phyloP scores from a whole-genome alignment of 2,888 invertebrate genomes.

The Parnassius smintheus region DNA sequence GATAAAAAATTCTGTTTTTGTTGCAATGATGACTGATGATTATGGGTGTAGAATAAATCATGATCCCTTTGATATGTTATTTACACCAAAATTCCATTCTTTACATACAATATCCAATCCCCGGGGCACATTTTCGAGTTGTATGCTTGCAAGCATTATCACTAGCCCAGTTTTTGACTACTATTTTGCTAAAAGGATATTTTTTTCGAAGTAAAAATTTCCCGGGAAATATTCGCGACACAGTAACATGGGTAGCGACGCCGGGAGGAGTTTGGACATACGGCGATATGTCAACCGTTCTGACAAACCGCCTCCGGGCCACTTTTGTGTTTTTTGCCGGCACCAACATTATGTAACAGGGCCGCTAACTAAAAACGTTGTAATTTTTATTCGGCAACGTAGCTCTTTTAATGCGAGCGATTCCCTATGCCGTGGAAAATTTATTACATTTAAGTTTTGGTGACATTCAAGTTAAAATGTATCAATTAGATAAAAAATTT shows the following conservation, averaged over 20 bases:
- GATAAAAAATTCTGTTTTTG: too few relatives aligned
- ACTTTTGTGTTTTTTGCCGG: conserved; percentile 17
- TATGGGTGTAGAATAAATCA: too few relatives aligned
- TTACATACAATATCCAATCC: conserved; percentile 6
- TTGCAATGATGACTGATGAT: too few relatives aligned
- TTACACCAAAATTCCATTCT: conserved; percentile 1
- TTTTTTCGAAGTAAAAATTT: conserved; percentile 13
- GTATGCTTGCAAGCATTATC: conserved; percentile 3
- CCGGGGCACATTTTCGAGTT: background rate
- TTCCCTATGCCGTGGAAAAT: background rate
- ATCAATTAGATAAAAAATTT: too few relatives aligned
- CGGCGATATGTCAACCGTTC: conserved; percentile 51
- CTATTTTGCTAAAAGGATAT: conserved; percentile 10
- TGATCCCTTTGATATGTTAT: background rate
- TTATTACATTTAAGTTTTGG: conserved; percentile 8
- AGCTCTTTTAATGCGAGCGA: background rate
- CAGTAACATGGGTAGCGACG: conserved; percentile 7
- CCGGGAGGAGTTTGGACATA: conserved; percentile 33
- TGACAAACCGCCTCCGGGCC: conserved; percentile 25
- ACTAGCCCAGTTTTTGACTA: conserved; percentile 16
- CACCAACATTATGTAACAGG: conserved; percentile 32
- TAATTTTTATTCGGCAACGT: conserved; percentile 16
- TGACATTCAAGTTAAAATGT: too few relatives aligned
- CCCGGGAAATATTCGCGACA: conserved; percentile 12
- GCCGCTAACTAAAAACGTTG: conserved; percentile 15